Evolutionary conservation across 2,113 vertebrate species (phyloP).

Genomic region (Antennarius striatus): DNA sequence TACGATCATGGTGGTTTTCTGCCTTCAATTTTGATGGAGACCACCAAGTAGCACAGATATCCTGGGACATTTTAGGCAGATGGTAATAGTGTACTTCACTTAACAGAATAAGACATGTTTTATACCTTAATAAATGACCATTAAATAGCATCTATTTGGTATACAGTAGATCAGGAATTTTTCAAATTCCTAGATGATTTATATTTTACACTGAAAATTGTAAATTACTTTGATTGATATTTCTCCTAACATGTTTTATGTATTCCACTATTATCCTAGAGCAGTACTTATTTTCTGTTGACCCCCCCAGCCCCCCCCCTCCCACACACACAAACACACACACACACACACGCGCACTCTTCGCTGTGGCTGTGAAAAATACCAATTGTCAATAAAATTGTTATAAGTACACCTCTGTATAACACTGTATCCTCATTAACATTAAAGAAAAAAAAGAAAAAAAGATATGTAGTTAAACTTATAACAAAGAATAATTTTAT

Average conservation of each 20-base stretch:
- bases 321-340: too few relatives aligned
- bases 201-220: conserved; percentile 23
- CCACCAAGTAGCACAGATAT: conserved; percentile 60
- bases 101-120: conserved; percentile 54
- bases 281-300: too few relatives aligned
- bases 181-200: conserved; percentile 53
- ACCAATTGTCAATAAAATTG: too few relatives aligned
- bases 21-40: conserved; percentile 51
- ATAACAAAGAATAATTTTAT: too few relatives aligned
- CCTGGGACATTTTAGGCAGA: conserved; percentile 66
- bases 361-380: too few relatives aligned
- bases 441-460: too few relatives aligned
- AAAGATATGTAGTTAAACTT: too few relatives aligned
- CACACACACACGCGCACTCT: too few relatives aligned
- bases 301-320: too few relatives aligned
- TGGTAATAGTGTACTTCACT: conserved; percentile 64
- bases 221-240: conserved; percentile 58
- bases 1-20: conserved; percentile 70
- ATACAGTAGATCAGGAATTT: conserved; percentile 43
- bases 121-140: conserved; percentile 47
- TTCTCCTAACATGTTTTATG: conserved; percentile 34
- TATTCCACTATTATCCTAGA: conserved; percentile 39
- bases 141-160: conserved; percentile 39
- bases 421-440: too few relatives aligned
- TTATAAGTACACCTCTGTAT: too few relatives aligned